phyloP scores from a whole-genome alignment of 2,888 invertebrate species.

The Empis livida region DNA sequence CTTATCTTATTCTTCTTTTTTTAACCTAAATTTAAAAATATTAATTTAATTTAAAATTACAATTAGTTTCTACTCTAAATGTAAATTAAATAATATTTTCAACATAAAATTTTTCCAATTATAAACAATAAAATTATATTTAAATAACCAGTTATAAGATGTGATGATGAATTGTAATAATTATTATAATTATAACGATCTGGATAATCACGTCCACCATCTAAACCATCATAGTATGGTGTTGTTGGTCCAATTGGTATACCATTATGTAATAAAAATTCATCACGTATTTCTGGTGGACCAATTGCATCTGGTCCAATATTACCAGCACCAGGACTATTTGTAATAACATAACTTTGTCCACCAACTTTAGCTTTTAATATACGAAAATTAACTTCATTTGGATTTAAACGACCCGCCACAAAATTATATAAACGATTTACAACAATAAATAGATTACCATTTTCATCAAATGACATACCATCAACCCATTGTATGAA shows the following conservation, averaged over 20 bases:
- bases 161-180: no score
- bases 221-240: slow-evolving; percentile 16
- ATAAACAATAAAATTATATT: no score
- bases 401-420: slow-evolving; percentile 43
- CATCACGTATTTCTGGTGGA: slow-evolving; percentile 7
- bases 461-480: slow-evolving; percentile 44
- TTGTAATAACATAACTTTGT: slow-evolving; percentile 49
- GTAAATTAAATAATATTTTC: no score
- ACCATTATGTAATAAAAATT: background rate
- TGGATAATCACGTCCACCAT: slow-evolving; percentile 11
- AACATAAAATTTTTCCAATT: no score
- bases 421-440: slow-evolving; percentile 56
- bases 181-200: no score
- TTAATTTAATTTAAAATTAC: no score
- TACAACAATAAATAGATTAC: slow-evolving; percentile 53
- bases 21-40: no score
- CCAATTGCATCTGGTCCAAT: slow-evolving; percentile 13
- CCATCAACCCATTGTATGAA: slow-evolving; percentile 63
- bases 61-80: no score
- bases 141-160: no score
- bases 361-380: slow-evolving; percentile 46
- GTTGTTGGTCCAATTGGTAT: slow-evolving; percentile 17
- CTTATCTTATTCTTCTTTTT: no score
- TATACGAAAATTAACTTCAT: slow-evolving; percentile 53
- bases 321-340: slow-evolving; percentile 16